Percentiles rank a stretch among this genome's conserved stretches.
Evolutionary conservation across 2,888 invertebrate species (phyloP).

Genomic region (Oligia latruncula): DNA sequence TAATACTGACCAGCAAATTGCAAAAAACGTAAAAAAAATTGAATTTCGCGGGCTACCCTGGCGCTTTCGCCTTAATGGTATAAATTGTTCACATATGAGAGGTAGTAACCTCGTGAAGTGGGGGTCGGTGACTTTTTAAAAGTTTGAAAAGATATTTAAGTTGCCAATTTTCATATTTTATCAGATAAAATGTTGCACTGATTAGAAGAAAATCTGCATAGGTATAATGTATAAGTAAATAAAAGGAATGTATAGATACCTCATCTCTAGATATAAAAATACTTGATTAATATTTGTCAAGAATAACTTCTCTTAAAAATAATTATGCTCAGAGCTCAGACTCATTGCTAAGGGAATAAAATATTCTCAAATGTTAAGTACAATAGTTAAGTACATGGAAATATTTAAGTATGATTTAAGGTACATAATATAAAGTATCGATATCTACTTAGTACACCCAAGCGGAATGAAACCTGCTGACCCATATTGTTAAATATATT

Average conservation of each 20-base stretch:
- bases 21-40: no score
- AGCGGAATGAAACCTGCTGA: constrained; percentile 63
- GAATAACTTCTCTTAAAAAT: constrained; percentile 40
- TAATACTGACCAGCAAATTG: no score
- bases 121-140: background rate
- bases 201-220: constrained; percentile 27
- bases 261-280: constrained; percentile 45
- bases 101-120: background rate
- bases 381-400: constrained; percentile 58
- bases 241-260: constrained; percentile 59
- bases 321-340: constrained; percentile 50
- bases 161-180: background rate
- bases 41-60: no score
- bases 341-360: constrained; percentile 27
- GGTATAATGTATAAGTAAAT: constrained; percentile 22
- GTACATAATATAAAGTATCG: constrained; percentile 47
- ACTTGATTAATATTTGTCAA: constrained; percentile 18
- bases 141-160: background rate
- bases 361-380: constrained; percentile 41
- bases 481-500: constrained; percentile 40
- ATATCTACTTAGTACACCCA: constrained; percentile 57
- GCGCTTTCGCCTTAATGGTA: no score
- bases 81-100: background rate
- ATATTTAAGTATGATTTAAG: constrained; percentile 29
- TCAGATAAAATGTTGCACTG: constrained; percentile 12